Conservation (phyloP, 2,797 vertebrate species). For the Neosilurus mollespiculum region DNA sequence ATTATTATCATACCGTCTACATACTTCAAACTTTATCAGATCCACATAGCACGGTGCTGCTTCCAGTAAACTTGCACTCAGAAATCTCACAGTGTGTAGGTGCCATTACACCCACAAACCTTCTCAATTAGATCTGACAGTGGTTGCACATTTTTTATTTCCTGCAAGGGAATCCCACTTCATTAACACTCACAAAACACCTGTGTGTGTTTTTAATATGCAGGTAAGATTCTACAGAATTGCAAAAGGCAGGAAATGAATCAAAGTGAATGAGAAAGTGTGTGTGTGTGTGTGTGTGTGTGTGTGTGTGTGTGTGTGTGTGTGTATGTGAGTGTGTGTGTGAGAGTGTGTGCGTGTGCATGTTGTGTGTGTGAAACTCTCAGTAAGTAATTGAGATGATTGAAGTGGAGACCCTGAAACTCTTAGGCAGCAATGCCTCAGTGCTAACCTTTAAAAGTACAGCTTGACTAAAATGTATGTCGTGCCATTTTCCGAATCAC, state of each 20-base stretch:
- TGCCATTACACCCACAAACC: neutral
- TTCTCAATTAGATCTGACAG: conserved; percentile 11
- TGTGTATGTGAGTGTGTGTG: too few species aligned
- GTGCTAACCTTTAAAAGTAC: neutral
- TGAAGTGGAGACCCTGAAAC: neutral
- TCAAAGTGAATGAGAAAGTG: neutral
- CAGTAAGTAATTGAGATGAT: neutral
- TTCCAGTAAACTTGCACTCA: too few species aligned
- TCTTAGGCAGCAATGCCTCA: neutral
- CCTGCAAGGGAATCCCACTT: conserved; percentile 35
- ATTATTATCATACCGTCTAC: too few species aligned
- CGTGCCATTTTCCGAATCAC: too few species aligned
- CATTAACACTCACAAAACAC: conserved; percentile 51
- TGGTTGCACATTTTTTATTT: neutral
- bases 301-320: too few species aligned
- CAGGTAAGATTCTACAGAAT: conserved; percentile 60
- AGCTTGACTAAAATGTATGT: neutral
- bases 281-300: neutral
- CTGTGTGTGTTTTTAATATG: conserved; percentile 65
- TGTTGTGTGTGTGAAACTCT: conserved; percentile 12
- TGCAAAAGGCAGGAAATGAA: conserved; percentile 38
- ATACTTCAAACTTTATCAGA: too few species aligned
- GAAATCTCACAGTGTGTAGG: too few species aligned
- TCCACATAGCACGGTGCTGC: too few species aligned
- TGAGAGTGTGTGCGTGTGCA: too few species aligned